Evolutionary conservation across 2,797 vertebrate genomes (phyloP).

Genomic region (Argyrosomus regius): DNA sequence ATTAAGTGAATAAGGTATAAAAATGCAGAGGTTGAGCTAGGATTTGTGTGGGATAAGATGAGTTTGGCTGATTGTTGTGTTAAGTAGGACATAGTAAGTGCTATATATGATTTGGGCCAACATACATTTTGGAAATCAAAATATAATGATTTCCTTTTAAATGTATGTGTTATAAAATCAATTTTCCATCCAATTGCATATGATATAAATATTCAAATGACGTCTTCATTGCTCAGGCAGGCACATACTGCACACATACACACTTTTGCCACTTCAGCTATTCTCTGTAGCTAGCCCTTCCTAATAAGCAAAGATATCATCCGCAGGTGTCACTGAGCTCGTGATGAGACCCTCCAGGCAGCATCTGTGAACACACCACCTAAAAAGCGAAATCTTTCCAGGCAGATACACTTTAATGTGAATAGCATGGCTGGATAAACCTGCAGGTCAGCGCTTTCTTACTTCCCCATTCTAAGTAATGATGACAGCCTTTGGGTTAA

Average conservation of each 20-base stretch:
- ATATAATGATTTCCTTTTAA: not conserved
- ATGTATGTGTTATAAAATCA: not conserved
- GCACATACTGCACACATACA: not conserved
- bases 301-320: slow-evolving; percentile 59
- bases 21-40: not conserved
- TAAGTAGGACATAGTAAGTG: too few species aligned
- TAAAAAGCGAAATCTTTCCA: slow-evolving; percentile 4
- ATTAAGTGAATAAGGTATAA: not conserved
- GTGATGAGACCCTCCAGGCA: slow-evolving; percentile 27
- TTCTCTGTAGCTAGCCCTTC: slow-evolving; percentile 2
- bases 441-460: slow-evolving; percentile 58
- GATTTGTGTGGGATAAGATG: not conserved
- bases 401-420: slow-evolving; percentile 32
- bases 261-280: slow-evolving; percentile 7
- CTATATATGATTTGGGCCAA: accelerated
- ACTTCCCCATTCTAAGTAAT: slow-evolving; percentile 38
- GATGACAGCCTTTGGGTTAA: slow-evolving; percentile 58
- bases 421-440: slow-evolving; percentile 30
- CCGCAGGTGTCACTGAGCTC: slow-evolving; percentile 41
- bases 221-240: slow-evolving; percentile 4
- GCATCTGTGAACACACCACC: slow-evolving; percentile 18
- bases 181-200: not conserved
- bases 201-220: not conserved
- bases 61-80: not conserved
- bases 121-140: not conserved